A percentile compares a stretch with the other conserved stretches of the same genome.
Evolutionary conservation across 2,113 vertebrate genomes (phyloP).

Genomic region (Smithornis capensis): DNA sequence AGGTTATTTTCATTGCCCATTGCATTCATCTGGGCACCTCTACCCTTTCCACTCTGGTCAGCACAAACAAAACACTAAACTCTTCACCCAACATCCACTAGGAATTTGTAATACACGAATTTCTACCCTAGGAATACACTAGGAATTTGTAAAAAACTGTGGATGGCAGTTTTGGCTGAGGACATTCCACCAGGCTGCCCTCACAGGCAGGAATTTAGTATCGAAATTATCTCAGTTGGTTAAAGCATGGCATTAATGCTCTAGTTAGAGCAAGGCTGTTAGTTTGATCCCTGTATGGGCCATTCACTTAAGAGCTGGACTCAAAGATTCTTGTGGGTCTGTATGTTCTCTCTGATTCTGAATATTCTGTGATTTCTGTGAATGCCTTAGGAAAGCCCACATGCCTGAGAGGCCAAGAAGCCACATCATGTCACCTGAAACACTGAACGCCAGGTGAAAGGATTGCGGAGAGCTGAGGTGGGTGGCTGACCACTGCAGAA

Average conservation of each 20-base stretch:
- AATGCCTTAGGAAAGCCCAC: background rate
- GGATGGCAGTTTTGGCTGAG: background rate
- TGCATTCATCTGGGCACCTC: background rate
- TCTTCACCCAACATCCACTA: fast-evolving
- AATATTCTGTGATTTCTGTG: too few species aligned
- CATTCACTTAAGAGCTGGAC: too few species aligned
- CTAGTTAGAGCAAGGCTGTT: too few species aligned
- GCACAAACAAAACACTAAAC: background rate
- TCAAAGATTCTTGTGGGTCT: too few species aligned
- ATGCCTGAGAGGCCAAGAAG: background rate
- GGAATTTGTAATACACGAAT: fast-evolving
- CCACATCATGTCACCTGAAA: fast-evolving
- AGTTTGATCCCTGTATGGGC: too few species aligned
- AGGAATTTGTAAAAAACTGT: background rate
- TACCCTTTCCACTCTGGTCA: background rate
- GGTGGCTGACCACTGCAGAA: background rate
- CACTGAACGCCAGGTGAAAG: fast-evolving
- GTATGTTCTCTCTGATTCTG: too few species aligned
- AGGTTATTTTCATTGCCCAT: background rate
- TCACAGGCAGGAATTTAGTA: background rate
- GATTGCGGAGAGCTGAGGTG: too few species aligned
- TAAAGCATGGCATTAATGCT: too few species aligned
- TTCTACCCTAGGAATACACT: too few species aligned
- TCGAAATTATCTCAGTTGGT: too few species aligned
- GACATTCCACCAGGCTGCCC: background rate